Percentiles rank a stretch among this genome's conserved stretches.
Conservation (phyloP, 2,888 invertebrate species). For the Pristionchus entomophagus region DNA sequence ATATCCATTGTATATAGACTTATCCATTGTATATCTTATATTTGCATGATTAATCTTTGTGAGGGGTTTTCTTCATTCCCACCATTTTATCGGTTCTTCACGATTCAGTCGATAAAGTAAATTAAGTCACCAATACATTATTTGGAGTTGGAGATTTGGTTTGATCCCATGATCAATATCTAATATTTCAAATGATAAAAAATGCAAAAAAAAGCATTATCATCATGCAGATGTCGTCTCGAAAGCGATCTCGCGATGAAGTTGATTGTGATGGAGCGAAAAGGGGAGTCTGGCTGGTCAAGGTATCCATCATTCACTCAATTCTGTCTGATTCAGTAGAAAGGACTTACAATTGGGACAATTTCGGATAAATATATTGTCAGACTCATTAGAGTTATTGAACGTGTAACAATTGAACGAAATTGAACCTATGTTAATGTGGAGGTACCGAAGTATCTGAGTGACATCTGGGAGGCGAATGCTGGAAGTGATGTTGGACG, state of each 20-base stretch:
- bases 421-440: neutral
- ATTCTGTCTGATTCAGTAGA: too few species aligned
- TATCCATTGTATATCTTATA: neutral
- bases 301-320: constrained; percentile 49
- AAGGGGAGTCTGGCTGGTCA: constrained; percentile 73
- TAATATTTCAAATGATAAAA: neutral
- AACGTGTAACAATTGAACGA: too few species aligned
- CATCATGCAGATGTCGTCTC: constrained; percentile 42
- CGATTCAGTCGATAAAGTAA: neutral
- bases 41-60: neutral
- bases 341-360: too few species aligned
- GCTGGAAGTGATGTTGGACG: constrained; percentile 66
- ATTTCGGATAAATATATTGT: too few species aligned
- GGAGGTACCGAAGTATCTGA: constrained; percentile 67
- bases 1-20: neutral
- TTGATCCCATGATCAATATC: neutral
- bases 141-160: neutral
- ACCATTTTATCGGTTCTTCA: neutral
- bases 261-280: constrained; percentile 68
- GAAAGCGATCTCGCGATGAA: constrained; percentile 4
- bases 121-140: neutral
- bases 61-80: neutral
- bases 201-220: neutral
- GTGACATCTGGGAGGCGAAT: constrained; percentile 67
- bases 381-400: too few species aligned